Conservation (phyloP, 2,797 vertebrate genomes). For the Pseudotriccus pelzelni region DNA sequence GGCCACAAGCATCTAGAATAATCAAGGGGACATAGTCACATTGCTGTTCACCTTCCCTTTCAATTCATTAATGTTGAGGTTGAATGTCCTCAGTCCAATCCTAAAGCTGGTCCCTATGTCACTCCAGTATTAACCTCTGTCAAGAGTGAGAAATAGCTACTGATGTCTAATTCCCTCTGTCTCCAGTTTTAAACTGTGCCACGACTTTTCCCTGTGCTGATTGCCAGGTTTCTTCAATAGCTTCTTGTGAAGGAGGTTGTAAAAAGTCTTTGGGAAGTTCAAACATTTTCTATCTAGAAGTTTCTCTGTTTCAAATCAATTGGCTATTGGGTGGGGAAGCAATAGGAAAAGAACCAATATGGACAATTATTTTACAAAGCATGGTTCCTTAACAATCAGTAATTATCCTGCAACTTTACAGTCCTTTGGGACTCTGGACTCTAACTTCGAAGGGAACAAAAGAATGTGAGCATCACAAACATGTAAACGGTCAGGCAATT, state of each 20-base stretch:
- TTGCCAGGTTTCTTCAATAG: background rate
- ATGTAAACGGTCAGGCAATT: background rate
- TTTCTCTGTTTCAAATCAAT: background rate
- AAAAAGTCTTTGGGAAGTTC: background rate
- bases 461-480: background rate
- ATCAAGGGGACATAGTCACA: background rate
- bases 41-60: background rate
- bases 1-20: background rate
- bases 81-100: background rate
- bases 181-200: background rate
- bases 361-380: background rate
- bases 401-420: background rate
- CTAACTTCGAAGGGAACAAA: background rate
- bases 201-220: background rate
- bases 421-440: background rate
- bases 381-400: background rate
- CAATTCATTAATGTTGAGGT: background rate
- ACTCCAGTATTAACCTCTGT: slow-evolving; percentile 20
- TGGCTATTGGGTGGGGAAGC: background rate
- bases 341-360: background rate
- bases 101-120: background rate
- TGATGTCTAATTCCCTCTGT: background rate
- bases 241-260: background rate
- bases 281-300: background rate
- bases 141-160: slow-evolving; percentile 15